Base-by-base conservation (phyloP, 2,888 invertebrate genomes). In the Corbicula japonica region DNA sequence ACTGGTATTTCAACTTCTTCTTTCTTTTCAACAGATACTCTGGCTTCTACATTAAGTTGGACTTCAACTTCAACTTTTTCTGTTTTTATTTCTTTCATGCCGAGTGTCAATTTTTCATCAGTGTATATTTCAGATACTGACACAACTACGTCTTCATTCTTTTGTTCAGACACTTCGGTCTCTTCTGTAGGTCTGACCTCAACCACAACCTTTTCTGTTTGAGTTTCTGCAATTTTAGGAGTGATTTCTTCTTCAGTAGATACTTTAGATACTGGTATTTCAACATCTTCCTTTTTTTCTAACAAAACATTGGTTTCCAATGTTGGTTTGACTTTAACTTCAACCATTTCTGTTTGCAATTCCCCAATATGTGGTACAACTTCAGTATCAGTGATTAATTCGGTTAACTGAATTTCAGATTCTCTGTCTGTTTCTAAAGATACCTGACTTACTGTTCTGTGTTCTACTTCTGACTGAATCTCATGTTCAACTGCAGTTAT, bases 201-300 rank as follows among this genome's bases (percentile, higher is more conserved):
- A 46, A 74, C 56, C 38, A 71, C 77, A 28, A 70, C 78, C 21
- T 26, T 63, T 58, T 73, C 71, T 69, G 60, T 26, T 18, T 35
- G 26, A 12, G 63, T 32, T 56, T 76, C 69, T 50, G 68, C 65
- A 52, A 72, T 32, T 41, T 26, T 30, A n/a, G 61, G 52, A 30
- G 35, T 70, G 0, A 68, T 34, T 58, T 66, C 74, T 30, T 61
- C 73, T n/a, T 63, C 58, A 23, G 28, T 15, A 26, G 41, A 18
- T n/a, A 65, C 38, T 38, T 77, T 75, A 28, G 62, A 23, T 8
- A 74, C 41, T 46, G 56, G n/a, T 3, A 54, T 46, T 50, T 68
- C 73, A 54, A 28, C 23, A 15, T 32, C 15, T 44, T 30, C 48
- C 60, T 70, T 52, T 48, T 23, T 21, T 4, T 54, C 63, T 52